Percentiles rank a stretch among this genome's conserved stretches.
Conservation (phyloP, 2,888 invertebrate genomes). For the Anoplius nigerrimus region DNA sequence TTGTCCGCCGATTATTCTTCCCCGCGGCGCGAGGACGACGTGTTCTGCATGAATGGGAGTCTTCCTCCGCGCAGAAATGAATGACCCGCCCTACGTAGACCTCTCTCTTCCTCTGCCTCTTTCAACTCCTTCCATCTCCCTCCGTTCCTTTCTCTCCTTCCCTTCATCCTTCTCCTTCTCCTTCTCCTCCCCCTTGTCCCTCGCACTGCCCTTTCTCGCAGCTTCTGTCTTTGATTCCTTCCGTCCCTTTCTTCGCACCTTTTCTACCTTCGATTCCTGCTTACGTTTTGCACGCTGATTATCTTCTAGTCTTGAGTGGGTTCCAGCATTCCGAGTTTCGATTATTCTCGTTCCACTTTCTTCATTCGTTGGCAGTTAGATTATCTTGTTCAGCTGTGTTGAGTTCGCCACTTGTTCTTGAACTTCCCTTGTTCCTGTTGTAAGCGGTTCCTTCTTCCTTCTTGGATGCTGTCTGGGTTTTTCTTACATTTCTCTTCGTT, state of each 20-base stretch:
- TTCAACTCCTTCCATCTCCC: neutral
- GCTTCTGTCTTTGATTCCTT: too few species aligned
- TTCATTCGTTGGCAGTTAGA: too few species aligned
- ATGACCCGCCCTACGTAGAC: conserved; percentile 38
- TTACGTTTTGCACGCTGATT: conserved; percentile 27
- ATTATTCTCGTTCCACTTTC: too few species aligned
- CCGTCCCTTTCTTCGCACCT: neutral
- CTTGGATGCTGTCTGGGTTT: neutral
- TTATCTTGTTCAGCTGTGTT: too few species aligned
- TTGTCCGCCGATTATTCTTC: conserved; percentile 24
- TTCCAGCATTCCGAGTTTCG: too few species aligned
- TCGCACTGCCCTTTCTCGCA: too few species aligned
- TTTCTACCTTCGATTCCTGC: conserved; percentile 20
- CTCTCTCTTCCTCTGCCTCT: neutral
- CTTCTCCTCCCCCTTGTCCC: neutral
- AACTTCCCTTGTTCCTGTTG: too few species aligned
- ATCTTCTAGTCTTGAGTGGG: too few species aligned
- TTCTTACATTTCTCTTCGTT: too few species aligned
- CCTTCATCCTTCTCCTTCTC: neutral
- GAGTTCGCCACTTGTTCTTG: too few species aligned
- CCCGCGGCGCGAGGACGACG: conserved; percentile 39
- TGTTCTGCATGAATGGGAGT: conserved; percentile 51
- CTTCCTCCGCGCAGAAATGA: conserved; percentile 44
- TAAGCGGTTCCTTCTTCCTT: neutral
- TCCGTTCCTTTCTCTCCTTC: neutral